These are phyloP conservation scores for Brachionus calyciflorus DNA, from an alignment of 1,140 invertebrate species.

Conservation along the genomic window DNA sequence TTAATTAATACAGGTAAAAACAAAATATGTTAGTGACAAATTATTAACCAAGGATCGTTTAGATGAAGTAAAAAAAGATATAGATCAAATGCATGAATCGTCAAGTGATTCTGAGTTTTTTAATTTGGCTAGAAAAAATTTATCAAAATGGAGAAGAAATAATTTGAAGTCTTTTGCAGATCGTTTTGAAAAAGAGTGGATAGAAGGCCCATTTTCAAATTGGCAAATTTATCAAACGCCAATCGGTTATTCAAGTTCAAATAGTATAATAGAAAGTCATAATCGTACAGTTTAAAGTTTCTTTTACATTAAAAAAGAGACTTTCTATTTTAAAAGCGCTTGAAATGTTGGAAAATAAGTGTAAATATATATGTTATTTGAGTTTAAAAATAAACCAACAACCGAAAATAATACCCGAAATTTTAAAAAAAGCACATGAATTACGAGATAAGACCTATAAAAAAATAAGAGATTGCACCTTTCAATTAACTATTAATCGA, in stretches of 20 bases:
- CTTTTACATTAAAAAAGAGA: constrained; percentile 2
- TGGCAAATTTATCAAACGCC: neutral
- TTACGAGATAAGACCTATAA: too few species aligned
- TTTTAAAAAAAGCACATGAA: too few species aligned
- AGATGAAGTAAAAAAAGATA: neutral
- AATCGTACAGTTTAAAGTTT: neutral
- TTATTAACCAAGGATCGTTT: constrained; percentile 1
- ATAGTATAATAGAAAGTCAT: neutral
- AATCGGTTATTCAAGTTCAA: neutral
- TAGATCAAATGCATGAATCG: neutral
- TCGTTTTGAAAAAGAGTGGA: neutral
- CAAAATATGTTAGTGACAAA: neutral
- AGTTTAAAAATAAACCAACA: too few species aligned
- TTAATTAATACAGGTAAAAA: constrained; percentile 7
- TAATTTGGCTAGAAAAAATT: neutral
- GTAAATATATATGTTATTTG: too few species aligned
- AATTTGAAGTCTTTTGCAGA: neutral
- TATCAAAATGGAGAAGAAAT: neutral
- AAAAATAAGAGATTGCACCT: too few species aligned
- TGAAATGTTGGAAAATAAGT: too few species aligned
- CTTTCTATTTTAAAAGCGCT: neutral
- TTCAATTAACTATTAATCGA: too few species aligned
- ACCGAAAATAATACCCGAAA: too few species aligned
- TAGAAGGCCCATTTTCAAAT: too few species aligned
- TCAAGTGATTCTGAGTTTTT: neutral